These are phyloP conservation scores for Camptogramma bilineatum DNA, from an alignment of 2,888 invertebrate species.

Conservation along the genomic window DNA sequence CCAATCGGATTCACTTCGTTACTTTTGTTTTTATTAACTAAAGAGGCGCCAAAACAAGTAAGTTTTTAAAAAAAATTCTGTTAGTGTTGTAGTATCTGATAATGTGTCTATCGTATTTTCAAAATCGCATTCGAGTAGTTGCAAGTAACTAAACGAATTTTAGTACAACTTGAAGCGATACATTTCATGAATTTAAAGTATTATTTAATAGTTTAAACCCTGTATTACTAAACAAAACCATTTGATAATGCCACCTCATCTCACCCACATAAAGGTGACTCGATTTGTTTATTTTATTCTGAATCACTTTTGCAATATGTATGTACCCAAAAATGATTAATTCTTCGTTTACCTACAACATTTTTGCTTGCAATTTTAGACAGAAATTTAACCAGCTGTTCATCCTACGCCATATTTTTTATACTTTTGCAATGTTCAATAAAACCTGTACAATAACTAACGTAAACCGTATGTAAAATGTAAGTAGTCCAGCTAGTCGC, in stretches of 20 bases:
- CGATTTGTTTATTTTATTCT: conserved; percentile 10
- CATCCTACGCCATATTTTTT: not conserved
- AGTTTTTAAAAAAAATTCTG: too few relatives aligned
- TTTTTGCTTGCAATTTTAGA: conserved; percentile 1
- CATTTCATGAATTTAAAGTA: too few relatives aligned
- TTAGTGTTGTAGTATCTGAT: too few relatives aligned
- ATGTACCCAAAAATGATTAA: conserved; percentile 12
- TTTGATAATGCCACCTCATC: not conserved
- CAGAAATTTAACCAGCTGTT: not conserved
- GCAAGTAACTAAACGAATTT: too few relatives aligned
- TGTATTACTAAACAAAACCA: not conserved
- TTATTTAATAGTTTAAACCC: not conserved
- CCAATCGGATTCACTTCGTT: too few relatives aligned
- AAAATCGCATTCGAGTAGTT: not conserved
- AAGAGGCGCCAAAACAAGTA: too few relatives aligned
- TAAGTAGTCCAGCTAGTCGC: conserved; percentile 6
- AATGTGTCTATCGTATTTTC: not conserved
- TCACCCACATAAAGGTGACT: not conserved
- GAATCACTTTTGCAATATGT: conserved; percentile 14
- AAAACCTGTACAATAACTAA: not conserved
- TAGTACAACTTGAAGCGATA: too few relatives aligned
- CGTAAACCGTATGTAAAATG: not conserved
- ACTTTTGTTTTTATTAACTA: too few relatives aligned
- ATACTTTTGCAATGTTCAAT: not conserved
- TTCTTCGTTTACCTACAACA: conserved; percentile 10